A percentile compares a stretch with the other conserved stretches of the same genome.
Evolutionary conservation across 2,888 invertebrate species (phyloP).

Genomic region (Cantharis lateralis): DNA sequence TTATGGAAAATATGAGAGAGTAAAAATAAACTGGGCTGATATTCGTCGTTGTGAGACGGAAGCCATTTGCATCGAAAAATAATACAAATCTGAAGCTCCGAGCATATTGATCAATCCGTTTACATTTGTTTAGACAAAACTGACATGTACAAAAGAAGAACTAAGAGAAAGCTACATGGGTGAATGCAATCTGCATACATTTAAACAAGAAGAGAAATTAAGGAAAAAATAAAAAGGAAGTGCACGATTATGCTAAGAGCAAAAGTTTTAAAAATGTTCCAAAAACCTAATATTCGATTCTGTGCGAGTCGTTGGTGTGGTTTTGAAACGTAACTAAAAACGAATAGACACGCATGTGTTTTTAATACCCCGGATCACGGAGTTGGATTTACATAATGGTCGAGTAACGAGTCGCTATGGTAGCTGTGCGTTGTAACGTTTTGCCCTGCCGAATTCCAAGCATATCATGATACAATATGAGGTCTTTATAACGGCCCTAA

Average conservation of each 20-base stretch:
- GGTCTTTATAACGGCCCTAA: constrained; percentile 39
- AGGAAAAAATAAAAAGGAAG: neutral
- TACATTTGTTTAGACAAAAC: neutral
- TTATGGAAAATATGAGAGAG: neutral
- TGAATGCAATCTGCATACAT: neutral
- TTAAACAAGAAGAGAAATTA: neutral
- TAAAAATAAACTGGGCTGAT: neutral
- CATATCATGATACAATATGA: constrained; percentile 41
- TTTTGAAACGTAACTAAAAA: constrained; percentile 37
- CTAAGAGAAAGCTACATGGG: neutral
- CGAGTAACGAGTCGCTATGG: constrained; percentile 32
- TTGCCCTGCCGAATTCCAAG: constrained; percentile 35
- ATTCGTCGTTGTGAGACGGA: neutral
- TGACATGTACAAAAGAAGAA: neutral
- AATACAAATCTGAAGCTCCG: neutral
- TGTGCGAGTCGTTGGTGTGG: constrained; percentile 23
- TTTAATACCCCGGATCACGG: constrained; percentile 41
- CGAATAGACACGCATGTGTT: constrained; percentile 42
- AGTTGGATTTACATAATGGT: constrained; percentile 40
- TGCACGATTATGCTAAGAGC: neutral
- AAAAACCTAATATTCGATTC: constrained; percentile 15
- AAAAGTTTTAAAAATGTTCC: neutral
- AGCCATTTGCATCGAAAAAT: neutral
- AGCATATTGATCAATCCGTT: constrained; percentile 1
- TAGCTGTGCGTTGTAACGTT: constrained; percentile 31